These are phyloP conservation scores for Lanistes nyassanus DNA, from an alignment of 1,140 invertebrate species.

Conservation along the genomic window DNA sequence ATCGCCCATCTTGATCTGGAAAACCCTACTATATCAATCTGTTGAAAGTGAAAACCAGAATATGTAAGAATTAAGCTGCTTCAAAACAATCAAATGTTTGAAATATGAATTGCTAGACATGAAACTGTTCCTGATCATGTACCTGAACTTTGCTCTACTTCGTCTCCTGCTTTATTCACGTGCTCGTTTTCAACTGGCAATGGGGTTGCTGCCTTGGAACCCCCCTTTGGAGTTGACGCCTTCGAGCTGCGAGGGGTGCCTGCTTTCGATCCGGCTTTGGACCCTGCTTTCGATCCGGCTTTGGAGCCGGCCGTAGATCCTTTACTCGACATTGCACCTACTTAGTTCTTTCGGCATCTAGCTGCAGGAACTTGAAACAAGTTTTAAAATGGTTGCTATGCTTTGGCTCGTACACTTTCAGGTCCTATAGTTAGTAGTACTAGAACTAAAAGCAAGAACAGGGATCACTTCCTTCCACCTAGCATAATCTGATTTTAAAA, in stretches of 20 bases:
- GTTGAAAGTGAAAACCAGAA: too few species aligned
- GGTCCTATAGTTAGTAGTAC: neutral
- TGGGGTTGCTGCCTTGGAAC: constrained; percentile 53
- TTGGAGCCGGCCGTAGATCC: constrained; percentile 25
- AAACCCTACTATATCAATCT: too few species aligned
- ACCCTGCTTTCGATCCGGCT: constrained; percentile 34
- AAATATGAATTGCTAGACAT: too few species aligned
- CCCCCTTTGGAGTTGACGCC: constrained; percentile 42
- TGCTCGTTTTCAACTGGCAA: constrained; percentile 29
- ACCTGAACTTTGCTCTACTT: neutral
- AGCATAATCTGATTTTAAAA: too few species aligned
- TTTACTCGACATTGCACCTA: constrained; percentile 20
- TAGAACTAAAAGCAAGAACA: neutral
- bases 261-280: constrained; percentile 42
- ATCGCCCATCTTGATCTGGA: too few species aligned
- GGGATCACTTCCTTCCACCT: too few species aligned
- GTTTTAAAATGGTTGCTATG: neutral
- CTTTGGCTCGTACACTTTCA: too few species aligned
- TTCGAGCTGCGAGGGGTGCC: constrained; percentile 42
- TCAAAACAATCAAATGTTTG: too few species aligned
- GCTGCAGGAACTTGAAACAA: neutral
- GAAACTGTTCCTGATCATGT: too few species aligned
- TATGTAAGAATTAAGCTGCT: too few species aligned
- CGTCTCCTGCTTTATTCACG: constrained; percentile 7
- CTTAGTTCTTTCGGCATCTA: neutral